Conservation (phyloP, 2,888 invertebrate genomes). For the Hesperia comma region DNA sequence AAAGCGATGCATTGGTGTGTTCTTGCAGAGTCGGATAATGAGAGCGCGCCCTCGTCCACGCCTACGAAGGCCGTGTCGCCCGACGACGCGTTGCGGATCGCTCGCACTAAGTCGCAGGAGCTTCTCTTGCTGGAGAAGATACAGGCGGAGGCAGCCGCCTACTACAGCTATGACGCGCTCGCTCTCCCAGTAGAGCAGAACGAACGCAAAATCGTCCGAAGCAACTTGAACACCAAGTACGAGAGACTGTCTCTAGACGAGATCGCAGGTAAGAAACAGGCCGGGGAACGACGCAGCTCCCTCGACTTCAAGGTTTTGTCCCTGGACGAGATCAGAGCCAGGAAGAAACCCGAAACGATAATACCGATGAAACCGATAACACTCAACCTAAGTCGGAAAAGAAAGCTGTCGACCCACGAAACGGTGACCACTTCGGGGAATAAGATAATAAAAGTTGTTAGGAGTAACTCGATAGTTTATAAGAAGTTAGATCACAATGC, state of each 20-base stretch:
- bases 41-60: conserved; percentile 86
- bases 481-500: conserved; percentile 66
- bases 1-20: conserved; percentile 81
- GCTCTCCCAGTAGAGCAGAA: conserved; percentile 49
- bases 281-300: conserved; percentile 55
- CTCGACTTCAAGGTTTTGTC: conserved; percentile 79
- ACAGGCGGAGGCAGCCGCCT: conserved; percentile 89
- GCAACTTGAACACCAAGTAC: conserved; percentile 69
- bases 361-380: conserved; percentile 62
- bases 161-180: conserved; percentile 85
- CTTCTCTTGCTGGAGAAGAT: conserved; percentile 87
- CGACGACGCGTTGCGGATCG: conserved; percentile 59
- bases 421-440: conserved; percentile 71
- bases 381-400: conserved; percentile 67
- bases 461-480: conserved; percentile 76
- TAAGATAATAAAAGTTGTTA: conserved; percentile 76
- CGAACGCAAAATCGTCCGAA: conserved; percentile 61
- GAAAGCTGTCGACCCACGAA: conserved; percentile 74
- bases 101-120: conserved; percentile 86
- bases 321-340: conserved; percentile 79
- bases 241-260: conserved; percentile 80
- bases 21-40: conserved; percentile 92
- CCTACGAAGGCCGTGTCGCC: conserved; percentile 78
- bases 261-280: conserved; percentile 65
- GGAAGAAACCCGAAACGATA: conserved; percentile 59